Conservation (phyloP, 2,888 invertebrate genomes). For the Drepana falcataria region DNA sequence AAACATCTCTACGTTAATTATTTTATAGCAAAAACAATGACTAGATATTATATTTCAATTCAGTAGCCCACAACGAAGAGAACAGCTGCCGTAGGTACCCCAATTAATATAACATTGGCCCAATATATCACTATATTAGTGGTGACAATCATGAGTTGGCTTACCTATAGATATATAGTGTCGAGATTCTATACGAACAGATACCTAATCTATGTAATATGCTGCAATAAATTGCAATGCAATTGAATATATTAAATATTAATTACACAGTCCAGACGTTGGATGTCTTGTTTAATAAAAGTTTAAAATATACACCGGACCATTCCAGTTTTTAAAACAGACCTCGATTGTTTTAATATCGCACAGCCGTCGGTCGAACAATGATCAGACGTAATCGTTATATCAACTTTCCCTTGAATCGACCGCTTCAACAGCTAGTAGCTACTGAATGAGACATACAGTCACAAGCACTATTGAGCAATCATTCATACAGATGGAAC, state of each 20-base stretch:
- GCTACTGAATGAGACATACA: slow-evolving; percentile 13
- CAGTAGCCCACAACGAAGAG: background rate
- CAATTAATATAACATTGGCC: background rate
- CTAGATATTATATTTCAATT: slow-evolving; percentile 45
- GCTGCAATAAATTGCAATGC: too few species aligned
- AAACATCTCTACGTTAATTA: slow-evolving; percentile 35
- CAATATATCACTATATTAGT: too few species aligned
- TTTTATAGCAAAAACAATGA: slow-evolving; percentile 55
- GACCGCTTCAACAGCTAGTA: background rate
- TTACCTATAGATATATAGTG: too few species aligned
- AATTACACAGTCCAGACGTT: too few species aligned
- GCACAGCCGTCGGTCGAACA: slow-evolving; percentile 17
- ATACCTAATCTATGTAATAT: too few species aligned
- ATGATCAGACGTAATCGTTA: slow-evolving; percentile 8
- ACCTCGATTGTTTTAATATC: slow-evolving; percentile 29
- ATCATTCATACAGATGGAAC: slow-evolving; percentile 37
- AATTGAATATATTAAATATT: too few species aligned
- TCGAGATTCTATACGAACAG: too few species aligned
- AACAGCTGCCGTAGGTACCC: background rate
- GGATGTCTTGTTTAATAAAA: too few species aligned
- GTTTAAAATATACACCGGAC: slow-evolving; percentile 1
- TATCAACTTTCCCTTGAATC: slow-evolving; percentile 5
- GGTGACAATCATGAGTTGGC: too few species aligned
- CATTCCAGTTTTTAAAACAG: slow-evolving; percentile 31
- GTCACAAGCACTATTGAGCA: slow-evolving; percentile 61